Base-by-base conservation (phyloP, 2,888 invertebrate genomes). In the Gymnocheta viridis region DNA sequence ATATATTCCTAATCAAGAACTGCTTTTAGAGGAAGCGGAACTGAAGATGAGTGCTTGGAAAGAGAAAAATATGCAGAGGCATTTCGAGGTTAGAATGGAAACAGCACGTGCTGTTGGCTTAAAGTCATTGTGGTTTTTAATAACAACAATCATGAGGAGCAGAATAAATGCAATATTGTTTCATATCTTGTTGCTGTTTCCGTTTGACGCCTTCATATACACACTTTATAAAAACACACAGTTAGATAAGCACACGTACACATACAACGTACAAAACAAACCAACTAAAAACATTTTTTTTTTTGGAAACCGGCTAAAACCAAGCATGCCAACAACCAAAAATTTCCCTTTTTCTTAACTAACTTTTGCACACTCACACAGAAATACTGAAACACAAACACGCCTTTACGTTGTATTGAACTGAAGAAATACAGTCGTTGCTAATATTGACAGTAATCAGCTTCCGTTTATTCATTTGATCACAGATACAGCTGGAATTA, bases 401-500 rank as follows among this genome's bases (percentile, higher is more conserved):
- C 62, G 54, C 74, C 74, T 69, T 62, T 47, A 32, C 51, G 62
- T 51, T 80, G 72, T 83, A 79, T 82, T 64, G 77, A 69, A 69
- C 72, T 62, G 41, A 54, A 87, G 41, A 54, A 87, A 87, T 86
- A 86, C 88, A 88, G 87, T 86, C 87, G 87, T 87, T 88, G 86
- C 88, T 89, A 89, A 89, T 89, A 89, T 89, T 89, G 89, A 88
- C 88, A 88, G 88, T 88, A 89, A 88, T 89, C 89, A 89, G 88
- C 88, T 88, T 89, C 88, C 88, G 87, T 70, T 79, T 79, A 81
- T 77, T 82, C 79, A 74, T 80, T 83, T 81, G 70, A 64, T 64
- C 72, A 72, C 64, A 62, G 47, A 73, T 56, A 58, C 24, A 56
- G 19, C 38, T 62, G 32, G 74, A 38, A 49, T 72, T 56, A 47